Evolutionary conservation across 2,113 vertebrate species (phyloP).

Genomic region (Coptodon bakossiorum): DNA sequence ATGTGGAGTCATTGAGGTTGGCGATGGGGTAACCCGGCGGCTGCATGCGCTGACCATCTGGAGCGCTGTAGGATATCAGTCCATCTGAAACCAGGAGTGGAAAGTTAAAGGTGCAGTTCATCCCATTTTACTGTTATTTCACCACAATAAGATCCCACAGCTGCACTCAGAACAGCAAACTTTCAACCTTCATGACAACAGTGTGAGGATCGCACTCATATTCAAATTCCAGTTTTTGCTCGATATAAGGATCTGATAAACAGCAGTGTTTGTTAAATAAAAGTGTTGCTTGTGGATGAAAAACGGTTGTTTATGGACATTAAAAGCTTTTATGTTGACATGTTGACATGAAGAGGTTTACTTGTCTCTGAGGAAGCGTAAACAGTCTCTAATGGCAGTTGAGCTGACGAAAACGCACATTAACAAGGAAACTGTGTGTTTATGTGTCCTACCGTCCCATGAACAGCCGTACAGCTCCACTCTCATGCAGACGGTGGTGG

Average conservation of each 20-base stretch:
- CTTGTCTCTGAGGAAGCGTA: neutral
- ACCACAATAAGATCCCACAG: neutral
- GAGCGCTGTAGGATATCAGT: constrained; percentile 80
- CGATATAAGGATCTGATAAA: neutral
- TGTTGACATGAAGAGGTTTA: neutral
- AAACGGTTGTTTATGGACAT: neutral
- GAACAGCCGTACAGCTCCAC: constrained; percentile 86
- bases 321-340: neutral
- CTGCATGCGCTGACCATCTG: constrained; percentile 81
- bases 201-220: accelerated
- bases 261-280: neutral
- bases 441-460: constrained; percentile 77
- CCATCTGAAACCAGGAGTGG: constrained; percentile 72
- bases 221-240: neutral
- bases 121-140: neutral
- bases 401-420: neutral
- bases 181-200: neutral
- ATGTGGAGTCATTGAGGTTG: constrained; percentile 86
- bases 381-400: neutral
- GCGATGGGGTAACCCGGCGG: constrained; percentile 72
- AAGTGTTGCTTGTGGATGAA: neutral
- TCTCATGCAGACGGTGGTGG: constrained; percentile 86
- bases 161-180: neutral
- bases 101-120: neutral
- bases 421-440: neutral